These are phyloP conservation scores for Heloderma charlesbogerti DNA, from an alignment of 2,113 vertebrate genomes.

Conservation along the genomic window DNA sequence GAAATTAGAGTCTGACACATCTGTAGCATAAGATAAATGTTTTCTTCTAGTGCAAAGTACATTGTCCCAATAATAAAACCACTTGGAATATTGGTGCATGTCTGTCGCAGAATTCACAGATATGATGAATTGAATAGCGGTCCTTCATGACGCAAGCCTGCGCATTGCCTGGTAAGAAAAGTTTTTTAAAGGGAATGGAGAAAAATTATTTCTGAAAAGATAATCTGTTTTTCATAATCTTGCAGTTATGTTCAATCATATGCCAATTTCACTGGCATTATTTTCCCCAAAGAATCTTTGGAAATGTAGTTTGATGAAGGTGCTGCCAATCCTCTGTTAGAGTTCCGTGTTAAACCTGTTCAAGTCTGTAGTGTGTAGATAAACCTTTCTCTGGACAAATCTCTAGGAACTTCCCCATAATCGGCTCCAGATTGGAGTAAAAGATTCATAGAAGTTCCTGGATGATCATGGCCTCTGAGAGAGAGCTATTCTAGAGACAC, in stretches of 20 bases:
- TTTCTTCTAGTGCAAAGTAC: not conserved
- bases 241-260: not conserved
- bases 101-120: not conserved
- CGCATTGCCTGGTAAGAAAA: conserved; percentile 31
- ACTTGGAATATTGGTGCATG: not conserved
- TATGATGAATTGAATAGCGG: not conserved
- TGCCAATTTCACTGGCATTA: not conserved
- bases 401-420: not conserved
- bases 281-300: not conserved
- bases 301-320: not conserved
- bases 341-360: not conserved
- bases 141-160: conserved; percentile 27
- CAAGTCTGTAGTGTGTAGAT: not conserved
- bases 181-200: not conserved
- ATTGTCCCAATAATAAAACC: not conserved
- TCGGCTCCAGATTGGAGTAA: not conserved
- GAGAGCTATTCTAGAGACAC: not conserved
- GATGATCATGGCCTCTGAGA: not conserved
- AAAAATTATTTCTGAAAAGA: not conserved
- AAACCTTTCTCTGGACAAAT: too few relatives aligned
- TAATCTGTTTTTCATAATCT: not conserved
- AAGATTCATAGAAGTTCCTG: not conserved
- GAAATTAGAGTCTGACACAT: not conserved
- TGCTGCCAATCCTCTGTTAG: not conserved
- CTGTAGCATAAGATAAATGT: not conserved